Evolutionary conservation across 1,140 invertebrate species (phyloP), one percentile per base, ranked within the genome.

Genomic region (Heliconius eleuchia): DNA sequence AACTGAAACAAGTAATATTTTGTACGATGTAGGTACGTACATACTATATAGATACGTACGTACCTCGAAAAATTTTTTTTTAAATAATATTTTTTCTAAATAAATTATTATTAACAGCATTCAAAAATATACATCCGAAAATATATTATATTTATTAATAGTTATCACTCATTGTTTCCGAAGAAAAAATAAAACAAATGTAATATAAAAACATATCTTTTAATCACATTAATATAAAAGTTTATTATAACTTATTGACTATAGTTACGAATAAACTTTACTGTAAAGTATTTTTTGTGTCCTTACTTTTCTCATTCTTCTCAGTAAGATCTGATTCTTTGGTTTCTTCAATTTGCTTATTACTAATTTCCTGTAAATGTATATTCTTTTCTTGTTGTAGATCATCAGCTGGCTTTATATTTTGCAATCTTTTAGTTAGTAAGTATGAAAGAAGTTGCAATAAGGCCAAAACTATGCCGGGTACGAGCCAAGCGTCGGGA

Each of bases 401-500:
- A 74, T 11, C 50, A 57, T 52, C 72, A 71, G 37, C 55, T 74
- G 72, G 73, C 34, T 30, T 37, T 77, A 52, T 57, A 82, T 13
- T 73, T 76, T 81, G 77, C 57, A 88, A 82, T 85, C 83, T 90
- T 80, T 84, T 90, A 19, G 89, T 86, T 8, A 86, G 55, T n/a
- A 92, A 74, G 77, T 91, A 93, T 34, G 89, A 85, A 18, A 89
- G 27, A 7, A 93, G 75, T 88, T 95, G 94, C 74, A 95, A 76
- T 3, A 90, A 57, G 8, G 89, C 90, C 71, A 94, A 76, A 8
- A 83, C 46, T 1, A 94, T 87, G 57, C 92, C 91, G 3, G 93
- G 92, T 8, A 92, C 76, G 3, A 94, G 77, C 91, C 92, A 95
- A 3, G 92, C 89, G 73, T 92, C 91, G 2, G 94, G 90, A 39